These are phyloP conservation scores for Sycophaga agraensis DNA, from an alignment of 1,140 invertebrate genomes.

Conservation along the genomic window DNA sequence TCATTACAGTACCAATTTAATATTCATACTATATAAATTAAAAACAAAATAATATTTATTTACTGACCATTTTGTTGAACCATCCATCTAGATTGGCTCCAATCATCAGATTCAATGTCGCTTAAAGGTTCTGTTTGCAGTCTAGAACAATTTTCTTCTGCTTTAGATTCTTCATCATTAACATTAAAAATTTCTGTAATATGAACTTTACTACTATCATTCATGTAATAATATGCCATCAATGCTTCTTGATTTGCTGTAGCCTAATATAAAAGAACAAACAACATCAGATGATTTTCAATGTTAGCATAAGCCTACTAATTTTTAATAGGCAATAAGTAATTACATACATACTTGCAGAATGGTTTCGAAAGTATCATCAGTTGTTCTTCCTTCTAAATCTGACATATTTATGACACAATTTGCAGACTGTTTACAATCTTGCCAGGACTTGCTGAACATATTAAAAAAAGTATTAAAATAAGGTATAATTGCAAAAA, in stretches of 20 bases:
- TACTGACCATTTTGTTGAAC: neutral
- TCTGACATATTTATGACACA: constrained; percentile 58
- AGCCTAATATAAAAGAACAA: constrained; percentile 49
- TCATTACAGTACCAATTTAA: too few species aligned
- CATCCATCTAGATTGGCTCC: neutral
- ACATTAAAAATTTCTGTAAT: constrained; percentile 66
- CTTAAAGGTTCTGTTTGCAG: neutral
- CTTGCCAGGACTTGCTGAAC: constrained; percentile 49
- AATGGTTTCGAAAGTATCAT: constrained; percentile 85
- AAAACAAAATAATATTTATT: too few species aligned
- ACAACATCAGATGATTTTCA: too few species aligned
- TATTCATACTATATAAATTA: too few species aligned
- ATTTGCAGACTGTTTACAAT: constrained; percentile 47
- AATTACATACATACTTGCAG: constrained; percentile 59
- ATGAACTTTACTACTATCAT: constrained; percentile 82
- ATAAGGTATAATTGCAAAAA: constrained; percentile 27
- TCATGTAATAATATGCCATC: constrained; percentile 88
- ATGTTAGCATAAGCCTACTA: too few species aligned
- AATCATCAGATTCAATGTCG: neutral
- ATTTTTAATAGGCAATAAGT: neutral
- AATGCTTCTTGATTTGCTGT: constrained; percentile 83
- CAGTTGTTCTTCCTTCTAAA: constrained; percentile 50
- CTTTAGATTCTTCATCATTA: neutral
- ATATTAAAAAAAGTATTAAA: neutral
- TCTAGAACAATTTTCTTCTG: neutral